Evolutionary conservation across 2,797 vertebrate species (phyloP), one percentile per base, ranked within the genome.

Genomic region (Arnoldichthys spilopterus): DNA sequence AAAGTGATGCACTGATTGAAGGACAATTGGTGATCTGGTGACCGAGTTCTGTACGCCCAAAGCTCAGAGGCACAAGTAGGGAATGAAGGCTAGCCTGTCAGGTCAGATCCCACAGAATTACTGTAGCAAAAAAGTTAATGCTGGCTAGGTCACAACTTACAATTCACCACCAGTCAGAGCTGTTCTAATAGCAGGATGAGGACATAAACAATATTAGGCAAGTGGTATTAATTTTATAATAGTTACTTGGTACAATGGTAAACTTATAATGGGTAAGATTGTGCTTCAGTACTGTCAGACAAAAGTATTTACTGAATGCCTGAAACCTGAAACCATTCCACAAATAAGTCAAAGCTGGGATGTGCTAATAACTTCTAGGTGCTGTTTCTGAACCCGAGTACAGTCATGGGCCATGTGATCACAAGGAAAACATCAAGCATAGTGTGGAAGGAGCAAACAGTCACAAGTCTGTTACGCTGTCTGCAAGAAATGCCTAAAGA

Each of bases 401-500:
- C 16, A 49, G 45, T 69, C 18, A 69, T 69, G 45, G 45, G 67
- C 4, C 45, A 69, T 30, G 18, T 49, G 67, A 69, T 51, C 45
- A 51, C 45, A 51, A 47, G 16, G 16, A 51, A 40, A 69, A 51
- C 45, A 30, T 49, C 24, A 30, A 26, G 16, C 51, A 12, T 20
- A 6, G 26, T 3, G 9, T 45, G 26, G 6, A 51, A 28, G 43
- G 43, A 40, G 11, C 45, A 69, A 51, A 51, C 2, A 26, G 18
- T 47, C 6, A 47, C 22, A 26, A 68, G 66, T 3, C 67, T 69
- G 45, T 51, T 69, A 11, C 67, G 20, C 43, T 51, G 45, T 51
- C 45, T 69, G 9, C 67, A 69, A 32, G 67, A 69, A n/a, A 69
- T 69, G 67, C 67, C 66, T 3, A 18, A 26, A n/a, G 37, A 68